Percentiles rank a stretch among this genome's conserved stretches.
phyloP scores from a whole-genome alignment of 2,113 vertebrate species.

The Butorides virescens region DNA sequence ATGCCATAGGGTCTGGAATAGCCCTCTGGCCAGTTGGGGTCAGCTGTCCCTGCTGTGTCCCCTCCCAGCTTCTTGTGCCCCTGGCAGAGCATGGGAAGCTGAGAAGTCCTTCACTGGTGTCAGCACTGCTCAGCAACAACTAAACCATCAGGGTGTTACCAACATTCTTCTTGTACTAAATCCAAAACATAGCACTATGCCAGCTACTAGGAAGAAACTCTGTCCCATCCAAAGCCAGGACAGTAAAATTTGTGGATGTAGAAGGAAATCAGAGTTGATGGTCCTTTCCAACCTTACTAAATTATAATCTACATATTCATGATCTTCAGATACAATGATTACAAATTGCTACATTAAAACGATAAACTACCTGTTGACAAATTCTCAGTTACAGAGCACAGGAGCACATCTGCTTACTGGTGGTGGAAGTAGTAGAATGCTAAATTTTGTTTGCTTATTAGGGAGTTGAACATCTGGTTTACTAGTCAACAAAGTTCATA shows the following conservation, averaged over 20 bases:
- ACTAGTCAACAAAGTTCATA: not conserved
- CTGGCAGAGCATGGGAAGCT: no score
- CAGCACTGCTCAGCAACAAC: no score
- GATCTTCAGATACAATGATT: not conserved
- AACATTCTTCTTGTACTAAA: no score
- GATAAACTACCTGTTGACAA: not conserved
- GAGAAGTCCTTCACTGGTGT: no score
- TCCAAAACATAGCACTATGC: no score
- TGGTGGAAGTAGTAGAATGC: not conserved
- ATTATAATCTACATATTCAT: not conserved
- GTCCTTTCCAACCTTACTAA: not conserved
- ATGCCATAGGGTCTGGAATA: no score
- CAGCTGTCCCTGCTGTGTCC: no score
- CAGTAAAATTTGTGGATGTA: not conserved
- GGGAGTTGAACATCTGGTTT: not conserved
- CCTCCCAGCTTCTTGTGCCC: no score
- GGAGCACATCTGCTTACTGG: not conserved
- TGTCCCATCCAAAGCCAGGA: no score
- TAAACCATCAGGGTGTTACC: no score
- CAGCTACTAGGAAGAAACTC: no score
- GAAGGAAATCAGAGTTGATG: not conserved
- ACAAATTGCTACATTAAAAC: not conserved
- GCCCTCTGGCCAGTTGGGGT: no score
- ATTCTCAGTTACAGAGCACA: accelerated
- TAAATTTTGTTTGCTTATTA: not conserved